Conservation (phyloP, 2,888 invertebrate genomes). For the Hecatera dysodea region DNA sequence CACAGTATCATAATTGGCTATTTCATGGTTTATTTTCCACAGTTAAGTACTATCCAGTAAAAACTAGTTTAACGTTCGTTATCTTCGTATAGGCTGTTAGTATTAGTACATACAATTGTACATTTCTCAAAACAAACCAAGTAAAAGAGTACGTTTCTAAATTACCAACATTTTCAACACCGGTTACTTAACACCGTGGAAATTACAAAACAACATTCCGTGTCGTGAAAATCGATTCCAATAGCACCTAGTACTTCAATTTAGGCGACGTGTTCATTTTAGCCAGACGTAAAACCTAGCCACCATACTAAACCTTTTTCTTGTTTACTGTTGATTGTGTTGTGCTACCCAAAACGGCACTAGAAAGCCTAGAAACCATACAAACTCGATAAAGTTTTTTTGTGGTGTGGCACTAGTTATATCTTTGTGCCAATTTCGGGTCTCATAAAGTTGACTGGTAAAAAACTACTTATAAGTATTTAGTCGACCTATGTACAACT, state of each 20-base stretch:
- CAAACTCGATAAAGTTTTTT: no score
- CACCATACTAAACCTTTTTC: neutral
- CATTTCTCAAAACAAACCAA: neutral
- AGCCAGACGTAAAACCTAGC: neutral
- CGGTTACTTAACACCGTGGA: neutral
- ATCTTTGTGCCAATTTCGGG: no score
- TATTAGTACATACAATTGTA: neutral
- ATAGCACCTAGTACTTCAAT: conserved; percentile 26
- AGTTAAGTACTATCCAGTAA: neutral
- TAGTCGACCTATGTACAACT: no score
- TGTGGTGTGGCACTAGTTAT: no score
- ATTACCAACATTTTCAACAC: neutral
- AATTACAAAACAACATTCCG: conserved; percentile 1
- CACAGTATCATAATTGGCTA: conserved; percentile 28
- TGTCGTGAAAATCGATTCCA: conserved; percentile 31
- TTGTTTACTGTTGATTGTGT: neutral
- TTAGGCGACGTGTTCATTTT: neutral
- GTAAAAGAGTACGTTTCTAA: conserved; percentile 1
- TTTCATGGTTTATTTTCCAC: conserved; percentile 38
- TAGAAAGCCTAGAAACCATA: neutral
- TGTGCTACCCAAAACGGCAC: neutral
- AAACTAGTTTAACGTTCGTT: neutral
- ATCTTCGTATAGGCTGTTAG: neutral
- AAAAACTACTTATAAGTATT: no score
- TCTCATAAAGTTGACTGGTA: no score